Percentiles rank a stretch among this genome's conserved stretches.
These are phyloP conservation scores for Orchesella flavescens DNA, from an alignment of 2,888 invertebrate genomes.

Conservation along the genomic window DNA sequence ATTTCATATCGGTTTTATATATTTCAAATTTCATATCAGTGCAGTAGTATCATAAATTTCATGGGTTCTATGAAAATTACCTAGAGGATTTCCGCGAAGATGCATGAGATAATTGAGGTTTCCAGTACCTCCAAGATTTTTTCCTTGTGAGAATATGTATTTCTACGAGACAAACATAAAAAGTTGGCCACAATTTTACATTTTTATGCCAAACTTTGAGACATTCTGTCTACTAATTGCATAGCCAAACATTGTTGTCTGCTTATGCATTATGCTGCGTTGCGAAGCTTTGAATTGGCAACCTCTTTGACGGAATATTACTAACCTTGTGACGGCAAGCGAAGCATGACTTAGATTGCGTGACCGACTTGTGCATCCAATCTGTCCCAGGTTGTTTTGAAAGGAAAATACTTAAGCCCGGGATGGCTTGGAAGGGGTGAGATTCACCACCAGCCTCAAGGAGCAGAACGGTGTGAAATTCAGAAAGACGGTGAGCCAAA, in stretches of 20 bases:
- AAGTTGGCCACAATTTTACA: neutral
- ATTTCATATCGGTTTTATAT: neutral
- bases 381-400: slow-evolving; percentile 59
- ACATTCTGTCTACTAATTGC: too few species aligned
- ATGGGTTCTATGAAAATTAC: too few species aligned
- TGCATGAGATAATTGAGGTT: slow-evolving; percentile 62
- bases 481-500: slow-evolving; percentile 52
- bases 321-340: slow-evolving; percentile 57
- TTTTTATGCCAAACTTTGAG: neutral
- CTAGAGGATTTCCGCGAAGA: slow-evolving; percentile 46
- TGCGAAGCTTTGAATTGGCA: neutral
- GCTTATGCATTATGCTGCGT: too few species aligned
- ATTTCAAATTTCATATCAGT: neutral
- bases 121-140: slow-evolving; percentile 64
- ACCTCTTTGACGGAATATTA: neutral
- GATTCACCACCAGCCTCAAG: slow-evolving; percentile 59
- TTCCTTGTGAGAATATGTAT: slow-evolving; percentile 60
- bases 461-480: slow-evolving; percentile 48
- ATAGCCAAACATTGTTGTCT: too few species aligned
- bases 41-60: too few species aligned
- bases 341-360: slow-evolving; percentile 56
- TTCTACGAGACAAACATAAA: slow-evolving; percentile 26
- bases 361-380: slow-evolving; percentile 52
- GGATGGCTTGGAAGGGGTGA: slow-evolving; percentile 54
- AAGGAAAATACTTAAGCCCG: slow-evolving; percentile 51